Evolutionary conservation across 1,140 invertebrate genomes (phyloP).

Genomic region (Hesperophylax magnus): DNA sequence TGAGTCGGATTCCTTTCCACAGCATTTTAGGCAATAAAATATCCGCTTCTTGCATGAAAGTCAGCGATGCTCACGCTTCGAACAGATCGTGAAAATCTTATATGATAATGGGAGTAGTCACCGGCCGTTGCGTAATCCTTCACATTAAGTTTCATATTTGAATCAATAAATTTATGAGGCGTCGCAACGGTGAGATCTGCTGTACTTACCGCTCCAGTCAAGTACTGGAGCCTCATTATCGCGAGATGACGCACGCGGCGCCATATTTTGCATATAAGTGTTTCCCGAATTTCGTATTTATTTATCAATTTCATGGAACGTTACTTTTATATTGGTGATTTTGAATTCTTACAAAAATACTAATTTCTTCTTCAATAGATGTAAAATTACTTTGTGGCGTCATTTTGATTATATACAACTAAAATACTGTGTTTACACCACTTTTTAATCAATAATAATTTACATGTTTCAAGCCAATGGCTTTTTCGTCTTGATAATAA

Average conservation of each 20-base stretch:
- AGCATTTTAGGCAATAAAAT: slow-evolving; percentile 34
- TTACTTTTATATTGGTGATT: too few species aligned
- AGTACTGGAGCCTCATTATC: background rate
- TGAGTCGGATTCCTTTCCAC: slow-evolving; percentile 6
- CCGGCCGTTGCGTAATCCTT: background rate
- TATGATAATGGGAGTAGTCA: slow-evolving; percentile 17
- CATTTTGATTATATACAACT: too few species aligned
- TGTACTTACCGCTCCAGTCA: background rate
- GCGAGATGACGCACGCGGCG: background rate
- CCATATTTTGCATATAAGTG: background rate
- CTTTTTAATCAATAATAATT: too few species aligned
- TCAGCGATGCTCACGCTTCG: background rate
- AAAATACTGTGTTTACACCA: too few species aligned
- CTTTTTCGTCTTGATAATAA: too few species aligned
- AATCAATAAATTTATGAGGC: slow-evolving; percentile 42
- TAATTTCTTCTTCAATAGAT: too few species aligned
- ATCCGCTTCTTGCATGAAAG: slow-evolving; percentile 13
- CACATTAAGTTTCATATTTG: slow-evolving; percentile 35
- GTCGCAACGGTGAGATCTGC: slow-evolving; percentile 11
- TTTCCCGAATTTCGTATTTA: too few species aligned
- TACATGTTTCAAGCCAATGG: too few species aligned
- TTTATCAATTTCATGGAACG: too few species aligned
- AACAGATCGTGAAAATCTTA: slow-evolving; percentile 27
- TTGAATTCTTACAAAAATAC: too few species aligned
- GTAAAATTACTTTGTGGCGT: too few species aligned